These are phyloP conservation scores for Poeciliopsis presidionis DNA, from an alignment of 2,797 vertebrate species.

Conservation along the genomic window DNA sequence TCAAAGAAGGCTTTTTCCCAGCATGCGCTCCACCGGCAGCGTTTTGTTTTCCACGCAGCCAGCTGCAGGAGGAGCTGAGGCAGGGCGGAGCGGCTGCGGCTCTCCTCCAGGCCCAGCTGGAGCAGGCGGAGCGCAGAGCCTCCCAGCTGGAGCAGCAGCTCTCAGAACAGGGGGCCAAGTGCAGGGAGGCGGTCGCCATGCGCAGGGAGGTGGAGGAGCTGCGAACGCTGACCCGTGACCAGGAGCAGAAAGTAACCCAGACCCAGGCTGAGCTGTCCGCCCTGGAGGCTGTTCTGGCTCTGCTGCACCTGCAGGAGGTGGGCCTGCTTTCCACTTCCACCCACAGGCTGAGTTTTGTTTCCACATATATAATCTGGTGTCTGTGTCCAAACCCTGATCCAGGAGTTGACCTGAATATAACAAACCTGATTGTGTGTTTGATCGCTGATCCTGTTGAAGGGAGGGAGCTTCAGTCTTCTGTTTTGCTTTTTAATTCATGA, in stretches of 20 bases:
- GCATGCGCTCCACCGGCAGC: background rate
- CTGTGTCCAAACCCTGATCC: slow-evolving; percentile 6
- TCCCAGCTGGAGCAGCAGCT: slow-evolving; percentile 81
- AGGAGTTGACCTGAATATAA: background rate
- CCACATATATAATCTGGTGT: slow-evolving; percentile 7
- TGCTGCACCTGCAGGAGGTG: slow-evolving; percentile 79
- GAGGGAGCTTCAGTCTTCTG: slow-evolving; percentile 2
- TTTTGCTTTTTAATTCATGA: slow-evolving; percentile 3
- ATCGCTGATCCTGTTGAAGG: background rate
- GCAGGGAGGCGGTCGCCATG: slow-evolving; percentile 75
- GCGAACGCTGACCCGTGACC: slow-evolving; percentile 69
- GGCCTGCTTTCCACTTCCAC: background rate
- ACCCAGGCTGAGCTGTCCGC: slow-evolving; percentile 78
- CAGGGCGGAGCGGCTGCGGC: slow-evolving; percentile 70
- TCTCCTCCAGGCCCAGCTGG: slow-evolving; percentile 77
- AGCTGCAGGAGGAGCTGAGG: slow-evolving; percentile 79
- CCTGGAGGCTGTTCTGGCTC: slow-evolving; percentile 81
- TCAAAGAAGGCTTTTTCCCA: background rate
- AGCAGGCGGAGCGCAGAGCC: slow-evolving; percentile 71
- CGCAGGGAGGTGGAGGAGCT: slow-evolving; percentile 82
- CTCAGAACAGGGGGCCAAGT: slow-evolving; percentile 67
- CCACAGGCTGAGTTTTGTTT: background rate
- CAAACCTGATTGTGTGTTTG: slow-evolving; percentile 1
- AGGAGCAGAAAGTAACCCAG: slow-evolving; percentile 75
- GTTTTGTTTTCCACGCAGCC: slow-evolving; percentile 61